Conservation (phyloP, 2,797 vertebrate genomes). For the Mionectes olivaceus region DNA sequence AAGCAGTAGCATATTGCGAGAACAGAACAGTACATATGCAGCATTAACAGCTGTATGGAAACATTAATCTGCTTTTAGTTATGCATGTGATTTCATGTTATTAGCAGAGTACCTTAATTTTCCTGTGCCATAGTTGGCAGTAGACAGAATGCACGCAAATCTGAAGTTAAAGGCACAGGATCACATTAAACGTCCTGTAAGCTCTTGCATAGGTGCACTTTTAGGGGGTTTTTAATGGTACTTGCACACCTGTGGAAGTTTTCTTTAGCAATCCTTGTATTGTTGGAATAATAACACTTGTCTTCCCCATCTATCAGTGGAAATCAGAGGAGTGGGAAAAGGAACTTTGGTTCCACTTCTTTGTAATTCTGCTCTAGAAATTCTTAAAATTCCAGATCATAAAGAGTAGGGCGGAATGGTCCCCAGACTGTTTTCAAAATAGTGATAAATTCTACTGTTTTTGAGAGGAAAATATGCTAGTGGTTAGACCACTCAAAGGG, state of each 20-base stretch:
- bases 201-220: neutral
- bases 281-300: neutral
- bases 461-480: neutral
- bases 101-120: neutral
- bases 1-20: neutral
- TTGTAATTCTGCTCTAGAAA: neutral
- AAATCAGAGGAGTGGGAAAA: neutral
- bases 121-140: neutral
- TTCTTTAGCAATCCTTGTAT: neutral
- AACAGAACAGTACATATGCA: neutral
- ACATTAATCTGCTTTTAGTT: neutral
- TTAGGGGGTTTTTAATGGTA: neutral
- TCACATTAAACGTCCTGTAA: neutral
- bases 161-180: neutral
- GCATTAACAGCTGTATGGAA: neutral
- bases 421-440: neutral
- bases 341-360: neutral
- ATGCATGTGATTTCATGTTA: accelerated
- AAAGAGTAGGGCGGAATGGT: neutral
- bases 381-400: neutral
- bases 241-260: neutral
- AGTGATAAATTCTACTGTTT: neutral
- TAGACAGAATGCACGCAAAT: neutral
- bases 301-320: neutral
- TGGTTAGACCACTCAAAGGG: neutral